Evolutionary conservation across 2,888 invertebrate genomes (phyloP).

Genomic region (Perithous albicinctus): DNA sequence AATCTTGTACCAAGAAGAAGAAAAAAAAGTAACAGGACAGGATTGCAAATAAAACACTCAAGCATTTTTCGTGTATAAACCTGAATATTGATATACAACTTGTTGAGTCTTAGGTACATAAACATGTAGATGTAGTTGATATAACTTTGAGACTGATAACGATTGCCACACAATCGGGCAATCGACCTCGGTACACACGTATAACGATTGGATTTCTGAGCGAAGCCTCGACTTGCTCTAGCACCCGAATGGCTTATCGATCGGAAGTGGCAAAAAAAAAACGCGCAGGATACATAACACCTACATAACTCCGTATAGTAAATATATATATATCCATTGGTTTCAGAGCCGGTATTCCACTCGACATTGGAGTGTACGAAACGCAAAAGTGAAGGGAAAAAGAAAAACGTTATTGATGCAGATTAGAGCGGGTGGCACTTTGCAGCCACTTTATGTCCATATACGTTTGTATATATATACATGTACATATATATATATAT

Average conservation of each 20-base stretch:
- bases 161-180: conserved; percentile 53
- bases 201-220: conserved; percentile 68
- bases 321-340: conserved; percentile 23
- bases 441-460: conserved; percentile 24
- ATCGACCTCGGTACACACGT: conserved; percentile 67
- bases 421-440: conserved; percentile 23
- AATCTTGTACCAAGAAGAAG: neutral
- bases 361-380: conserved; percentile 47
- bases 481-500: too few relatives aligned
- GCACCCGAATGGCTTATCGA: conserved; percentile 67
- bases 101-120: conserved; percentile 82
- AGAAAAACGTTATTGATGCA: conserved; percentile 29
- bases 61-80: conserved; percentile 78
- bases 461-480: too few relatives aligned
- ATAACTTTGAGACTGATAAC: conserved; percentile 71
- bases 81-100: conserved; percentile 83
- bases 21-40: neutral
- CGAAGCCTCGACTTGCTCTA: conserved; percentile 68
- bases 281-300: conserved; percentile 8
- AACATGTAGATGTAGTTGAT: conserved; percentile 79
- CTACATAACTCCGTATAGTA: conserved; percentile 12
- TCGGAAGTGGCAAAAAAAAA: conserved; percentile 42
- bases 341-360: conserved; percentile 23
- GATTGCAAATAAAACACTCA: neutral
- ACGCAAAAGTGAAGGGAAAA: conserved; percentile 18